A percentile compares a stretch with the other conserved stretches of the same genome.
Conservation (phyloP, 1,140 invertebrate species). For the Chrysomallon squamiferum region DNA sequence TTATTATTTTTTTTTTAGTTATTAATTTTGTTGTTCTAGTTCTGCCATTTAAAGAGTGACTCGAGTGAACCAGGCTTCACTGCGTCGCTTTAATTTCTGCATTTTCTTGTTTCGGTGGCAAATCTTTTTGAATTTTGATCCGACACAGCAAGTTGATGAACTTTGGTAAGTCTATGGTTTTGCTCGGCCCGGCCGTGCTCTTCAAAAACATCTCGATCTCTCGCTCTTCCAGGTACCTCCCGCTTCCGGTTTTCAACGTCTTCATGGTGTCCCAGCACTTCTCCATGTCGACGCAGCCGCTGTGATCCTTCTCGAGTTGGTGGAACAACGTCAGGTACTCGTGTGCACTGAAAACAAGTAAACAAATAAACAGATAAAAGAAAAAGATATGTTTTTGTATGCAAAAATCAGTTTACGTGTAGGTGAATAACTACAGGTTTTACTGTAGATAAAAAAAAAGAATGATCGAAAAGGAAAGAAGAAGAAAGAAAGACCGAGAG, state of each 20-base stretch:
- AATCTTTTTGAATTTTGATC: conserved; percentile 14
- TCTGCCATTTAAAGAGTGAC: too few species aligned
- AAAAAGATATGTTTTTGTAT: background rate
- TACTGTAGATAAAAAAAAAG: too few species aligned
- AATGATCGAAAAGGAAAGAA: too few species aligned
- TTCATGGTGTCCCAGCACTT: conserved; percentile 32
- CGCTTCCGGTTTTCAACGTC: conserved; percentile 25
- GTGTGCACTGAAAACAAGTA: conserved; percentile 32
- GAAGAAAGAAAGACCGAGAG: too few species aligned
- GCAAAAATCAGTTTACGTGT: background rate
- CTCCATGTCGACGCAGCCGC: conserved; percentile 27
- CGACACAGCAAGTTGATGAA: conserved; percentile 33
- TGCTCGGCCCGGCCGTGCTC: conserved; percentile 26
- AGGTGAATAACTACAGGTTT: too few species aligned
- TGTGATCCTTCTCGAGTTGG: conserved; percentile 25
- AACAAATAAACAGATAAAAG: background rate
- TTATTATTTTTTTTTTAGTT: too few species aligned
- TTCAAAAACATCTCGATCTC: conserved; percentile 35
- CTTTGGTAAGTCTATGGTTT: conserved; percentile 32
- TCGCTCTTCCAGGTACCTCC: conserved; percentile 20
- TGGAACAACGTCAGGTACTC: conserved; percentile 34
- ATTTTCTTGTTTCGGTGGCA: too few species aligned
- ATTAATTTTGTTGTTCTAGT: too few species aligned
- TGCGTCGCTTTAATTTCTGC: too few species aligned
- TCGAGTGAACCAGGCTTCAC: too few species aligned